Evolutionary conservation across 2,888 invertebrate species (phyloP), one percentile per base, ranked within the genome.

Genomic region (Chaitophorus viminalis): DNA sequence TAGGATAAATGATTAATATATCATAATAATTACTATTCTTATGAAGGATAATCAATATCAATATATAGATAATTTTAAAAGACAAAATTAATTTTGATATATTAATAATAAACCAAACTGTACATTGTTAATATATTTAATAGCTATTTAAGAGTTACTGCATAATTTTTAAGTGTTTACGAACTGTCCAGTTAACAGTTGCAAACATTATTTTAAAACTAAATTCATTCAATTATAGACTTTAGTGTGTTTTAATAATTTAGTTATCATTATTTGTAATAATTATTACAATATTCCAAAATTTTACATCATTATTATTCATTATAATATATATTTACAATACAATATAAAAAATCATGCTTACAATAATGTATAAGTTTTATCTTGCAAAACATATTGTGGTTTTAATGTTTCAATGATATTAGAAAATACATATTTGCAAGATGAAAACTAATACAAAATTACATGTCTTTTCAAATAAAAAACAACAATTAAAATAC

Each of bases 401-500:
- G 60, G 29, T 25, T 65, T 65, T 31, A 65, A 76, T 46, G 60
- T 60, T 65, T 60, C 31, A 76, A 76, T 84, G 33, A 52, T 77
- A 76, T 76, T 77, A n/a, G 65, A 46, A 31, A 65, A 76, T 76
- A 74, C 54, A 68, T 29, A 82, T 60, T 85, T 86, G 85, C 78
- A 87, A 81, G 65, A 87, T 46, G 74, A 79, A 87, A 79, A 79
- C 74, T 52, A 1, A 86, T 72, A 78, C 70, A 86, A 85, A 85
- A 72, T 72, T 54, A 78, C 78, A 79, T 60, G 29, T 86, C 77
- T 77, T 84, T 68, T 68, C n/a, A 85, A 74, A 83, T 68, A 83
- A 83, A 84, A 87, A 87, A 79, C 65, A 79, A 87, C 87, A 87
- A 87, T 87, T 87, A 87, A 70, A 81, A 74, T 87, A 87, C 74